Base-by-base conservation (phyloP, 2,888 invertebrate species). In the Cryptus viduatorius region DNA sequence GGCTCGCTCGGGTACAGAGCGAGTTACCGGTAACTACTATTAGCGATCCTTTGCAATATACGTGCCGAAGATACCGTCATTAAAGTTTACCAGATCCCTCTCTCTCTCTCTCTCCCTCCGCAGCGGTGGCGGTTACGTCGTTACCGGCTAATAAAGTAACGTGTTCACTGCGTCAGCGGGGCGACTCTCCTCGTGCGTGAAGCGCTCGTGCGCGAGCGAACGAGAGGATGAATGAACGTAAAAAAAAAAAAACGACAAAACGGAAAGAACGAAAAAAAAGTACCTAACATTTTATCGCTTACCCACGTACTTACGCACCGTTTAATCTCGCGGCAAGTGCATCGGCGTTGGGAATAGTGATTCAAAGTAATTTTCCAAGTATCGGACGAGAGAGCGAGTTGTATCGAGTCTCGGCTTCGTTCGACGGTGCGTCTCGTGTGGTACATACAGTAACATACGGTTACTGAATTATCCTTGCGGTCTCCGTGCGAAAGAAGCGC, bases 381-480 rank as follows among this genome's bases (percentile, higher is more conserved):
- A 88, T 89, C 82, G 88, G 67, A 79, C 85, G 85, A 80, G 61
- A 61, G 61, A 61, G n/a, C 29, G 14, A 12, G 61, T 31, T 31
- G 29, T 29, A 37, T 29, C 29, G 24, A 31, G 31, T 31, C 61
- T n/a, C 14, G 61, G 29, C 10, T 79, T 72, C 81, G 37, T 71
- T 16, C 31, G 29, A 67, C 79, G 71, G 50, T 77, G 44, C 73
- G 46, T 76, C 44, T 79, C 64, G 8, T 16, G 10, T 16, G 12
- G 37, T 37, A 37, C 19, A 14, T 69, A 56, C 8, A 37, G 37
- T 37, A 37, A 37, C 31, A 67, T 88, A 86, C 72, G 82, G 73
- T 86, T 83, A 81, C 67, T 86, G 87, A 89, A 90, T 87, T 89
- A 90, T 89, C 82, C 81, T 86, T 81, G 87, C 69, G 86, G 87